Base-by-base conservation (phyloP, 2,797 vertebrate genomes). In the Sebastes melanostomus region DNA sequence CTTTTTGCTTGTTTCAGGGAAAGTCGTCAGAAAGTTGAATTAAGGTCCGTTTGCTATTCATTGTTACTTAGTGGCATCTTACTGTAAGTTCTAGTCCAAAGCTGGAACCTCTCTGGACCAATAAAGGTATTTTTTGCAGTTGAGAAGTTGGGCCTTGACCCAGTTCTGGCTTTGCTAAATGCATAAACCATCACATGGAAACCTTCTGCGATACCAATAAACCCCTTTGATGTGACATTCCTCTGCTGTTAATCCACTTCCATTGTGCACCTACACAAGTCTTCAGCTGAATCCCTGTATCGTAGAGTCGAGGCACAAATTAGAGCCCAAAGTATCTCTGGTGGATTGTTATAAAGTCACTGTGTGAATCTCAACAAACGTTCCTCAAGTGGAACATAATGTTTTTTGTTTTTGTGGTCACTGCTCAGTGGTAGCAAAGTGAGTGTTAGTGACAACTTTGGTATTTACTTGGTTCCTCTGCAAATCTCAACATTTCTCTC, bases 161-260 rank as follows among this genome's bases (percentile, higher is more conserved):
- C 70, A 66, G 20, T 75, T 86, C 66, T 63, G 50, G 27, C 77
- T 80, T 84, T 52, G 59, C 71, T 83, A 67, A 83, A 89, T 72
- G 70, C 42, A 81, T 76, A 75, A 89, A 87, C 69, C 77, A 81
- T 75, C 38, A 60, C 14, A 81, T 66, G 65, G 77, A 88, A 87
- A 82, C 54, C 71, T 52, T 66, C 72, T 83, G 77, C 3, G 18
- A 85, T 80, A 71, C 73, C 36, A 85, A 52, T 88, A 77, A 71
- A 22, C 27, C 27, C 24, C 8, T 78, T 22, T 20, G 42, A 77
- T 81, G 25, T 61, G 59, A 58, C 65, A 67, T 87, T 88, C 84
- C 80, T 81, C 61, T 55, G 65, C 58, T 75, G 54, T 80, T 89
- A 75, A 82, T 67, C 42, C 75, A 81, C 52, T 6, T 72, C 52